phyloP scores from a whole-genome alignment of 2,797 vertebrate genomes.

The Myripristis jacobus region DNA sequence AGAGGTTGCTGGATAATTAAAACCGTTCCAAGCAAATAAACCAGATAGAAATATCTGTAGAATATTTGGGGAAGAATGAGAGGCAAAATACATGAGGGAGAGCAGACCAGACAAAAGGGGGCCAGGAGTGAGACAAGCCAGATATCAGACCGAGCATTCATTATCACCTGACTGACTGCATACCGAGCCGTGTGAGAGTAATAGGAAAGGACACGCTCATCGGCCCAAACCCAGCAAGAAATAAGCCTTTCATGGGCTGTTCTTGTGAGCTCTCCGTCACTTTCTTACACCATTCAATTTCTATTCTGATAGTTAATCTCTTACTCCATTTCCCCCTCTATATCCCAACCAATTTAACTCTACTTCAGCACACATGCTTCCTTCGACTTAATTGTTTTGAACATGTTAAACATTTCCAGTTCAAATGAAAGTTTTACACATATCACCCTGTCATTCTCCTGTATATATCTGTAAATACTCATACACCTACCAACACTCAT shows the following conservation, averaged over 20 bases:
- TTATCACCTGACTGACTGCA: constrained; percentile 78
- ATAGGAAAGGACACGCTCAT: constrained; percentile 79
- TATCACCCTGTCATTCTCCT: background rate
- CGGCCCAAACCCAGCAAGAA: constrained; percentile 66
- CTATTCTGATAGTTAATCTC: constrained; percentile 39
- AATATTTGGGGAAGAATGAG: constrained; percentile 31
- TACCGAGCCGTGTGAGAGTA: constrained; percentile 76
- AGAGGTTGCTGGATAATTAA: constrained; percentile 49
- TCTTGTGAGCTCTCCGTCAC: constrained; percentile 63
- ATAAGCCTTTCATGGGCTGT: constrained; percentile 60
- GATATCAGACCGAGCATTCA: constrained; percentile 77
- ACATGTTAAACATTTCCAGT: background rate
- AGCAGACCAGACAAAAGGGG: constrained; percentile 50
- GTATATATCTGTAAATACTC: background rate
- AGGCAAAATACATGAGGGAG: constrained; percentile 24
- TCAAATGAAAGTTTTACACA: background rate
- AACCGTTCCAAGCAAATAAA: constrained; percentile 33
- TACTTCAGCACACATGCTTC: background rate
- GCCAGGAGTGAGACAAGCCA: constrained; percentile 65
- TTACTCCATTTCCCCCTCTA: constrained; percentile 29
- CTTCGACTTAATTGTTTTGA: background rate
- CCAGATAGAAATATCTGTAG: constrained; percentile 12
- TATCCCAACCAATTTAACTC: constrained; percentile 12
- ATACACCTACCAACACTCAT: background rate
- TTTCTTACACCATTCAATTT: constrained; percentile 51